Evolutionary conservation across 2,888 invertebrate species (phyloP), one percentile per base, ranked within the genome.

Genomic region (Gasteruption jaculator): DNA sequence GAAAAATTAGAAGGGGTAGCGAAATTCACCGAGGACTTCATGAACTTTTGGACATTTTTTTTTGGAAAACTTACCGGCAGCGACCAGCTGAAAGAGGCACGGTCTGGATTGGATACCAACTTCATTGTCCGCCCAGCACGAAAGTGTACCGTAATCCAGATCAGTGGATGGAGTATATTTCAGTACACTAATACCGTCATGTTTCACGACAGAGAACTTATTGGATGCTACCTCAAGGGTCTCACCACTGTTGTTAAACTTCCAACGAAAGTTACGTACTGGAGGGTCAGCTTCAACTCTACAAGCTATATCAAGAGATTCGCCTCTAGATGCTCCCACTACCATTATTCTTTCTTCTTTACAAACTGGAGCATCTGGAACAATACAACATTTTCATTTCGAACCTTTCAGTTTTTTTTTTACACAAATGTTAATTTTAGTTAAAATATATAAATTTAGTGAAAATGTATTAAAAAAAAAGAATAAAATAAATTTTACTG

Each of bases 231-330:
- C 85, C 72, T 91, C 89, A 50, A 88, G 74, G 34, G 88, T 89
- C 74, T 91, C 91, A 3, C 91, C 91, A 8, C 90, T 90, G 75
- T 91, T 91, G 78, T 92, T 92, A 76, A 92, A 91, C 76, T 91
- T 91, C 92, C 92, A 92, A 57, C 87, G 84, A 76, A 92, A 93
- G 64, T 82, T 83, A 57, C 86, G 85, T 41, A 89, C 91, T 36
- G 90, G 89, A 18, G 92, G 92, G 76, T 92, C 91, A 8, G 92
- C 88, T 72, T 92, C 91, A 61, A 92, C 86, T 74, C 87, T 88
- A 73, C 92, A 93, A 45, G 83, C 79, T 58, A 92, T 87, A 71
- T 90, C 85, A 54, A 91, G 82, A 41, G 84, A 83, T 75, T 92
- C 92, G 50, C 87, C 87, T 41, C 89, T 79, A 49, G 91, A 91